Base-by-base conservation (phyloP, 1,140 invertebrate genomes). In the Bombus vancouverensis region DNA sequence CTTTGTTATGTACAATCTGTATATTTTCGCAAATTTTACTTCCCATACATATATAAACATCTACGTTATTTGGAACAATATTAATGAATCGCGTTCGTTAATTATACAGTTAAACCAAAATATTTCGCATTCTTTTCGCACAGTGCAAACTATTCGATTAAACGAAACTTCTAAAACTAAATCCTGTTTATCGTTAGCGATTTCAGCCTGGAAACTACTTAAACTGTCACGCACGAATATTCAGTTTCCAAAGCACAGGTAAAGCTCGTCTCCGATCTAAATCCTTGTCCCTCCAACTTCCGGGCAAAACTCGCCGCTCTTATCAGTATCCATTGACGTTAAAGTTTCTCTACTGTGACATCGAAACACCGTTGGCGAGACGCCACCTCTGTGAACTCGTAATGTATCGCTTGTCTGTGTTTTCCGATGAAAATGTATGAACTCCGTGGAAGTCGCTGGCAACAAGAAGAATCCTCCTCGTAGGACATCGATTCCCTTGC, bases 401-500 rank as follows among this genome's bases (percentile, higher is more conserved):
- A 74, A 83, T 39, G 81, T 39, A 83, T 83, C 73, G 72, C 18
- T 89, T 87, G 59, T 37, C 62, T 75, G 34, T 37, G 53, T 47
- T 62, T 81, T 68, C 70, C 34, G 73, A 81, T 66, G 81, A 88
- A 75, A 88, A 75, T 75, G 70, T 47, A 75, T 42, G 22, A 73
- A 42, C 4, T 70, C 9, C n/a, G 32, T 28, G 22, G 0, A 57
- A 34, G 34, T 83, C 66, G 18, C 32, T 37, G 65, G 37, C 57
- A 75, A 71, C 32, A 57, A 59, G 57, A 42, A 77, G 42, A 34
- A 5, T 44, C 62, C 32, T 37, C 22, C 71, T 44, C 71, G n/a
- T 32, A 59, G 70, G 39, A 87, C 65, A 84, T 90, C 73, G 85
- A 87, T 84, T 81, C n/a, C 70, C n/a, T 32, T 18, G 78, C 13